Conservation (phyloP, 2,113 vertebrate species). For the Felis catus region F.catus_Fca126_mat1.0 CM031420.1:86153001-86153500, state of each 20-base stretch:
- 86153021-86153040: too few species aligned
- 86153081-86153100: not conserved
- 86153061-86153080: not conserved
- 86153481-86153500: not conserved
- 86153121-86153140: not conserved
- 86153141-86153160: not conserved
- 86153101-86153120: not conserved
- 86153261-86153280: not conserved
- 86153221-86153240: not conserved
- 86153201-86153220: not conserved
- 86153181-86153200: not conserved
- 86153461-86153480: not conserved
- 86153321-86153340: not conserved
- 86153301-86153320: not conserved
- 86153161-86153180: not conserved
- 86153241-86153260: not conserved
- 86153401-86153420: not conserved
- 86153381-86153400: not conserved
- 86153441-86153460: not conserved
- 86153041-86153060: too few species aligned
- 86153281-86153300: not conserved
- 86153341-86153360: not conserved
- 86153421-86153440: not conserved
- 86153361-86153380: not conserved
- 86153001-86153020: too few species aligned